These are phyloP conservation scores for Andrena minutula DNA, from an alignment of 2,888 invertebrate species.

Conservation along the genomic window DNA sequence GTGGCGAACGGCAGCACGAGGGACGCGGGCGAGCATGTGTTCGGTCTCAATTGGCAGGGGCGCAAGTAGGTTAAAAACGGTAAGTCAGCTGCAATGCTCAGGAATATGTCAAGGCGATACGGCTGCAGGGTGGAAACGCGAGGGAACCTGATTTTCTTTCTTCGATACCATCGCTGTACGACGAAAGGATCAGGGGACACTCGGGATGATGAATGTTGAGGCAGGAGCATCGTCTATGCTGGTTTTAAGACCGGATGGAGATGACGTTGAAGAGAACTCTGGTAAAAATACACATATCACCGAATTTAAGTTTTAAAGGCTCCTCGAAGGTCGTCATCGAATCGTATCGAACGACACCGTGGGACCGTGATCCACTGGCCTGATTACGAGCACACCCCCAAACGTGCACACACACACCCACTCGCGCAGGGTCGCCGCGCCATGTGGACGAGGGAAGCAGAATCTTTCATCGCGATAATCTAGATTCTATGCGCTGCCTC, in stretches of 20 bases:
- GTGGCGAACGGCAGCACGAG: slow-evolving; percentile 45
- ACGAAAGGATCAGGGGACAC: too few species aligned
- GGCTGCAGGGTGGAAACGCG: neutral
- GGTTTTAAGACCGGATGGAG: neutral
- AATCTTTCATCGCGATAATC: neutral
- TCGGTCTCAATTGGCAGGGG: slow-evolving; percentile 73
- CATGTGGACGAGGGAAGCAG: slow-evolving; percentile 1
- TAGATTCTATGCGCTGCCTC: neutral
- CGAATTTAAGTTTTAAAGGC: neutral
- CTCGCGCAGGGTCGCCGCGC: neutral
- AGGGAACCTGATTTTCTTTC: neutral
- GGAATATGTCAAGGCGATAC: slow-evolving; percentile 76
- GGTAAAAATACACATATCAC: neutral
- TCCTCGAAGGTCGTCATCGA: slow-evolving; percentile 15
- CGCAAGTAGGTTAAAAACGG: slow-evolving; percentile 78
- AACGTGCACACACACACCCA: slow-evolving; percentile 6
- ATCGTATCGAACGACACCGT: slow-evolving; percentile 20
- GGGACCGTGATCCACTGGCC: slow-evolving; percentile 65
- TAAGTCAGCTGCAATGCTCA: slow-evolving; percentile 66
- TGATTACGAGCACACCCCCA: slow-evolving; percentile 40
- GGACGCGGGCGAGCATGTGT: slow-evolving; percentile 61
- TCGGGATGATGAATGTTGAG: too few species aligned
- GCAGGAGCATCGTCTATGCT: neutral
- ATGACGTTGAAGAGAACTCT: neutral
- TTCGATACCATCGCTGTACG: too few species aligned